Base-by-base conservation (phyloP, 1,140 invertebrate species). In the Ooceraea biroi region DNA sequence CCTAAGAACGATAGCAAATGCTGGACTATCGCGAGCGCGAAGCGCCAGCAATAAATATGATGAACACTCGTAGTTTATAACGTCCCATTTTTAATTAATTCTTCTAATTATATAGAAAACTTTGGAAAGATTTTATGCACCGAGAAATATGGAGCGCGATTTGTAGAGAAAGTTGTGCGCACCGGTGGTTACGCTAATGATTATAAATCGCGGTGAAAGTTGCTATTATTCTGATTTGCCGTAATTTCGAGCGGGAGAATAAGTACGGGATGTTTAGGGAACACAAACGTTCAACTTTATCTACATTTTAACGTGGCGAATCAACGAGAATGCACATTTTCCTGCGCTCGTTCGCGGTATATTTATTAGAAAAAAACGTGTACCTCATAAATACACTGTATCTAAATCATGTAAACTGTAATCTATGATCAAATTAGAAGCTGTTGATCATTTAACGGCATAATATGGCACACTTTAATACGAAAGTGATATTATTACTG, bases 201-300 rank as follows among this genome's bases (percentile, higher is more conserved):
- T 78, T 78, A 78, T 78, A 68, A 78, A 78, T 78, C 76, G 76
- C 22, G 41, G 76, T 78, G 76, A 78, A 78, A 78, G 76, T 78
- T 55, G 36, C 76, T 46, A 80, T 80, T 80, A 80, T 80, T 69
- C 50, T 57, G 65, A 80, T 71, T 57, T 46, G 50, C 50, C 41
- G 50, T 69, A 80, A 80, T 80, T 80, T 71, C 36, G 52, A 50
- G 22, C 17, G 44, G 19, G 50, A 30, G 50, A 78, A 78, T n/a
- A n/a, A n/a, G n/a, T 69, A 50, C 22, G 27, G 50, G 69, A 27
- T 78, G 52, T 58, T 78, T 69, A 69, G 76, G 76, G 61, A 68
- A 55, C 22, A 44, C 55, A 48, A 44, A 57, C 48, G 36, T 69
- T 69, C 66, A 78, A 57, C 22, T 80, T 80, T 71, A 71, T 19